Base-by-base conservation (phyloP, 2,888 invertebrate genomes). In the Pammene fasciana region DNA sequence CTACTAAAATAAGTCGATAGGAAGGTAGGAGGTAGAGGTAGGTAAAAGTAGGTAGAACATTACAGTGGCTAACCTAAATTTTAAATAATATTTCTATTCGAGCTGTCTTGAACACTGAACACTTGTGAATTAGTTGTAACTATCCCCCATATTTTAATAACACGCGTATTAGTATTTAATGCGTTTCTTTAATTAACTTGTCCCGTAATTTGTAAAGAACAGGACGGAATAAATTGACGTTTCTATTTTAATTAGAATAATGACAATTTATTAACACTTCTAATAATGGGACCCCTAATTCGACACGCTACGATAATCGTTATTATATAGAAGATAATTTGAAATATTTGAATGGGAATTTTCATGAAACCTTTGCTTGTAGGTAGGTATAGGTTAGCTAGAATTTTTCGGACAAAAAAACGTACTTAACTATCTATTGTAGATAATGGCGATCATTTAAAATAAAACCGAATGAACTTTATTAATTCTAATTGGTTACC, bases 151-250 rank as follows among this genome's bases (percentile, higher is more conserved):
- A 43, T 43, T 4, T 43, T 43, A 43, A 43, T 43, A 43, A 43
- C 11, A 43, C 43, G 11, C 4, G 43, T 13, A 43, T 38, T 38
- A 64, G 26, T 52, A 4, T 38, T 55, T 46, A n/a, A 26, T 26
- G 26, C 16, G 34, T 48, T n/a, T n/a, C 34, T 56, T 64, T 64
- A 64, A 68, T 68, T 48, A 65, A 59, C 52, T 59, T 54, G 68
- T 65, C 64, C 41, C 64, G 56, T 64, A 64, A 68, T 68, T 68
- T 68, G 64, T 68, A 52, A 43, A 48, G 41, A 65, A 65, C 65
- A 54, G 68, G 68, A 65, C 59, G 59, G 38, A 52, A 41, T 64
- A 43, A 50, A 64, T 55, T 38, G 52, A 60, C 45, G 13, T 68
- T 68, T 68, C 18, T 52, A 59, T 59, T 54, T 50, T 68, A 41